Conservation (phyloP, 2,113 vertebrate genomes). For the Camelus bactrianus region DNA sequence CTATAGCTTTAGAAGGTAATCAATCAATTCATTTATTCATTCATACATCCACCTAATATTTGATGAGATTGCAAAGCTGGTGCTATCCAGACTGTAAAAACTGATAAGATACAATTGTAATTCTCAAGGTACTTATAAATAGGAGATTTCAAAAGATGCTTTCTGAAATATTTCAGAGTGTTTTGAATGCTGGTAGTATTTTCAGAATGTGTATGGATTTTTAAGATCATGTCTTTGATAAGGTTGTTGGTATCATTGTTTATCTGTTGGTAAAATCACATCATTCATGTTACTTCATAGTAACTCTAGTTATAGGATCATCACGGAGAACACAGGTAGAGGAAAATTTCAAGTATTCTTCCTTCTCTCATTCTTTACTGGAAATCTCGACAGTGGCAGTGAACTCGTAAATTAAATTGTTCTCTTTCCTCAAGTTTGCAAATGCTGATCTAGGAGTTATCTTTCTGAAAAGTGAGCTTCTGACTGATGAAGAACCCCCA, state of each 20-base stretch:
- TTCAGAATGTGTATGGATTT: neutral
- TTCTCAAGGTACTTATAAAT: neutral
- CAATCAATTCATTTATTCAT: neutral
- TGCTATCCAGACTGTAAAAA: neutral
- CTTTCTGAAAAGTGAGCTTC: neutral
- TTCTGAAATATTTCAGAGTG: neutral
- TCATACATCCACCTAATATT: neutral
- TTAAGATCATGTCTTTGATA: conserved; percentile 8
- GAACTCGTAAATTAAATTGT: neutral
- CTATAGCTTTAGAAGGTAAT: neutral
- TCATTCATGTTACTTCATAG: neutral
- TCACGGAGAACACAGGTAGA: neutral
- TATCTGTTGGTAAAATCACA: neutral
- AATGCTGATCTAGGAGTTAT: neutral
- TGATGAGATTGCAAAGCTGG: neutral
- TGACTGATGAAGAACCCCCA: neutral
- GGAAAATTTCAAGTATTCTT: neutral
- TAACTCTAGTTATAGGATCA: neutral
- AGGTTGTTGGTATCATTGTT: neutral
- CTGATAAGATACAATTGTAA: neutral
- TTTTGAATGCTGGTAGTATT: neutral
- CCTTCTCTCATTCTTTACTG: neutral
- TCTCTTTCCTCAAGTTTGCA: conserved; percentile 40
- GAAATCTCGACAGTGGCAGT: conserved; percentile 37
- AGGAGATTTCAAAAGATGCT: neutral